Evolutionary conservation across 2,888 invertebrate genomes (phyloP), one percentile per base, ranked within the genome.

Genomic region (Anagyrus pseudococci): DNA sequence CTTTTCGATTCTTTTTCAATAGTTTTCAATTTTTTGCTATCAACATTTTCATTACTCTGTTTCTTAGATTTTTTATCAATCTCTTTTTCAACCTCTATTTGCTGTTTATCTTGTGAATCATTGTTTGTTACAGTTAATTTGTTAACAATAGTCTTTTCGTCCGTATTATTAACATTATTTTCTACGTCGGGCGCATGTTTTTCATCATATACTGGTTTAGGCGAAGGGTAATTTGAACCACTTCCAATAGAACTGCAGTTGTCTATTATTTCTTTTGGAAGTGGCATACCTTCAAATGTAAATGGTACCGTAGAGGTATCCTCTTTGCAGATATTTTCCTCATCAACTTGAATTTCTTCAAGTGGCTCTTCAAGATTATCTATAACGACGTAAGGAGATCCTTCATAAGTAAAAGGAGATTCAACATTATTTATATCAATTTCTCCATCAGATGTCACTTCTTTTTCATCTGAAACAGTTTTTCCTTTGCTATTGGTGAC

Each of bases 281-380:
- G 37, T 4, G 64, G 64, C 50, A 67, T 25, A 15, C 67, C 64
- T 29, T 67, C 67, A 17, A 57, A 65, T 41, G 62, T 67, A 37
- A 67, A 67, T 8, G 64, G 67, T 17, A 19, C 29, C 10, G 37
- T 50, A 22, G 17, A 44, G n/a, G 15, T 19, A 50, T 63, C 62
- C 17, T 50, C 62, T 54, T 67, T 67, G 22, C 43, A 17, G 10
- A 23, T 7, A 13, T n/a, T 58, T 15, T 62, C 60, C 10, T 58
- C 66, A 29, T 67, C 67, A 20, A 20, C 20, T 4, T 25, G 19
- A 29, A 22, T 4, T 19, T 63, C 64, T 47, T 66, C 66, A 10
- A 23, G 2, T 7, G 17, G 44, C 13, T 64, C 63, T 58, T 64
- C 67, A 19, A 67, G 48, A 37, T 64, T 63, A 47, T 67, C 67